Evolutionary conservation across 2,113 vertebrate species (phyloP).

Genomic region (Zosterops pallidus): DNA sequence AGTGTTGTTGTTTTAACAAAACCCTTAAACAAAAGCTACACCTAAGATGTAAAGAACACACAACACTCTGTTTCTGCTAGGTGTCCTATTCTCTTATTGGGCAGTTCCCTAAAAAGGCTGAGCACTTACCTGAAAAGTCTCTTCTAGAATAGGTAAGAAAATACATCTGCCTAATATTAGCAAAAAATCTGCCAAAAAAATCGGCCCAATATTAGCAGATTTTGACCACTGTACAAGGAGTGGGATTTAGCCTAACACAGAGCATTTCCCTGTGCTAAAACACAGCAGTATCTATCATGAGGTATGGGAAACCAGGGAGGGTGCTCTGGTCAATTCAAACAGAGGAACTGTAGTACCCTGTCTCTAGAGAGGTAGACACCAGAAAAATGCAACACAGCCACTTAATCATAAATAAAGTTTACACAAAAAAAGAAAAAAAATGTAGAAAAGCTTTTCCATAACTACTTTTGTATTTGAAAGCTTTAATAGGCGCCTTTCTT

Average conservation of each 20-base stretch:
- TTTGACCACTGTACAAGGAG: neutral
- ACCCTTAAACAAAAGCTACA: neutral
- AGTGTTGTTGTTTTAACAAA: neutral
- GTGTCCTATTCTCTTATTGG: neutral
- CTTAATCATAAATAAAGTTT: neutral
- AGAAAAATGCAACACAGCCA: neutral
- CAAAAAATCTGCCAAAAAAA: neutral
- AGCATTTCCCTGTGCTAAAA: neutral
- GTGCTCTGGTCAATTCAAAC: neutral
- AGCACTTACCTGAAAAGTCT: neutral
- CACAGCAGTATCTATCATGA: neutral
- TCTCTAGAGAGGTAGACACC: neutral
- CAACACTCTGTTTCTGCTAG: neutral
- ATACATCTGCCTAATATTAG: neutral
- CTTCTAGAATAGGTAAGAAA: neutral
- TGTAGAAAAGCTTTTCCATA: neutral
- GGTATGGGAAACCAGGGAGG: neutral
- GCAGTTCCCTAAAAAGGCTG: neutral
- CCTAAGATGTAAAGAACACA: neutral
- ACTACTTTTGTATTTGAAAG: neutral
- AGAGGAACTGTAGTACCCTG: neutral
- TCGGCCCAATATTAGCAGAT: neutral
- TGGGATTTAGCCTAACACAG: neutral
- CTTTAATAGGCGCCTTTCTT: neutral
- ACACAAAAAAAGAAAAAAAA: neutral